A percentile compares a stretch with the other conserved stretches of the same genome.
These are phyloP conservation scores for Choreutis nemorana DNA, from an alignment of 2,888 invertebrate species.

Conservation along the genomic window DNA sequence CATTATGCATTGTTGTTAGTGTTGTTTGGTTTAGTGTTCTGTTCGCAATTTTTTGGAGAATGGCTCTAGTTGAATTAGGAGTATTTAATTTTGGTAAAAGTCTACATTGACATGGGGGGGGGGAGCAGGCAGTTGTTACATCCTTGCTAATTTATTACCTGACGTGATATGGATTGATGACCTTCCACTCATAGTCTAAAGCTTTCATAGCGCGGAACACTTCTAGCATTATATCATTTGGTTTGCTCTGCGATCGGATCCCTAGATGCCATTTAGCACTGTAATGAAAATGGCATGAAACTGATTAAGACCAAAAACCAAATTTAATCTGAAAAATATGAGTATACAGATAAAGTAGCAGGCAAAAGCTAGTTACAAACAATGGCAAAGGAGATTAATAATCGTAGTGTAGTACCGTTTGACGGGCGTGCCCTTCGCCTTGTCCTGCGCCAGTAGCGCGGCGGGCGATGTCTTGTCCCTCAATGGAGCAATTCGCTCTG, in stretches of 20 bases:
- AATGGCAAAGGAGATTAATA: too few species aligned
- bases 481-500: conserved; percentile 87
- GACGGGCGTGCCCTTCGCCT: conserved; percentile 72
- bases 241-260: conserved; percentile 98
- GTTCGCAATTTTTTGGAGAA: too few species aligned
- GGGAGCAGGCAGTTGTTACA: too few species aligned
- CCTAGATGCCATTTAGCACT: conserved; percentile 99
- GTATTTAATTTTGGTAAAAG: too few species aligned
- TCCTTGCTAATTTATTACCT: too few species aligned
- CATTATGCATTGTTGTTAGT: too few species aligned
- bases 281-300: conserved; percentile 10
- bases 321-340: not conserved
- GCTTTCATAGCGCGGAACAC: conserved; percentile 99
- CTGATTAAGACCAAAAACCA: not conserved
- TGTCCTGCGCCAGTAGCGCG: conserved; percentile 79
- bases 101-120: too few species aligned
- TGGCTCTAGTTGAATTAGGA: too few species aligned
- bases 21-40: too few species aligned
- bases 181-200: conserved; percentile 98
- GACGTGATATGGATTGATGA: conserved; percentile 96
- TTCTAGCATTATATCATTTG: conserved; percentile 99
- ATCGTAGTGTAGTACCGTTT: conserved; percentile 67
- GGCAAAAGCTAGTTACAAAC: too few species aligned
- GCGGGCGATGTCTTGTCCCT: conserved; percentile 80
- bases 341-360: not conserved